These are phyloP conservation scores for Clunio marinus DNA, from an alignment of 2,888 invertebrate species.

Conservation along the genomic window DNA sequence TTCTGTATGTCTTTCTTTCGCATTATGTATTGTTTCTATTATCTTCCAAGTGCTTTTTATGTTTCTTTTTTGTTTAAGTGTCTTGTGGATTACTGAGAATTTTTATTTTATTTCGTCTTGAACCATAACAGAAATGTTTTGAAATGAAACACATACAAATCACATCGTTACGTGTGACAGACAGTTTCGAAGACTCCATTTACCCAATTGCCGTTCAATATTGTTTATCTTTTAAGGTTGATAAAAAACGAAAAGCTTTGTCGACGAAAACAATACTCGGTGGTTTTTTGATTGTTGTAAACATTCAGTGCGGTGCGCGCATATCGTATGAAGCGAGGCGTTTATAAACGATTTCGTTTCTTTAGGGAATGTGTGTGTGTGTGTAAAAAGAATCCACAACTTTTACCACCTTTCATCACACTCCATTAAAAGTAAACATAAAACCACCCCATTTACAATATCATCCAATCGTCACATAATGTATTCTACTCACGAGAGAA, in stretches of 20 bases:
- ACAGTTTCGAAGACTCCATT: background rate
- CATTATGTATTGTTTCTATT: too few species aligned
- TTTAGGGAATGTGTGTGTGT: too few species aligned
- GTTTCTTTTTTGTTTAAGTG: too few species aligned
- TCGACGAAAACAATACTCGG: background rate
- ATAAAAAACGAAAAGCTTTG: background rate
- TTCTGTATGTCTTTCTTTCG: too few species aligned
- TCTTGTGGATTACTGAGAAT: background rate
- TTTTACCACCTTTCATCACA: background rate
- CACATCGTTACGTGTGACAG: background rate
- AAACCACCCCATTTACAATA: too few species aligned
- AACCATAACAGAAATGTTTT: too few species aligned
- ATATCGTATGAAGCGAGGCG: too few species aligned
- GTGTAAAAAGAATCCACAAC: background rate
- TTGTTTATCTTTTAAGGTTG: background rate
- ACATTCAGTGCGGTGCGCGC: too few species aligned
- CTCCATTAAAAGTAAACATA: background rate
- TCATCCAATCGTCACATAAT: too few species aligned
- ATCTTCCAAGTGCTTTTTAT: too few species aligned
- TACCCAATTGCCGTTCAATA: background rate
- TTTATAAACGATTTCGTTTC: too few species aligned
- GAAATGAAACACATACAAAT: background rate
- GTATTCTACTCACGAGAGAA: conserved; percentile 13
- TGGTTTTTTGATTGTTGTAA: background rate
- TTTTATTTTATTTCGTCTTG: background rate